These are phyloP conservation scores for Ia io DNA, from an alignment of 2,113 vertebrate genomes.

Conservation along the genomic window DNA sequence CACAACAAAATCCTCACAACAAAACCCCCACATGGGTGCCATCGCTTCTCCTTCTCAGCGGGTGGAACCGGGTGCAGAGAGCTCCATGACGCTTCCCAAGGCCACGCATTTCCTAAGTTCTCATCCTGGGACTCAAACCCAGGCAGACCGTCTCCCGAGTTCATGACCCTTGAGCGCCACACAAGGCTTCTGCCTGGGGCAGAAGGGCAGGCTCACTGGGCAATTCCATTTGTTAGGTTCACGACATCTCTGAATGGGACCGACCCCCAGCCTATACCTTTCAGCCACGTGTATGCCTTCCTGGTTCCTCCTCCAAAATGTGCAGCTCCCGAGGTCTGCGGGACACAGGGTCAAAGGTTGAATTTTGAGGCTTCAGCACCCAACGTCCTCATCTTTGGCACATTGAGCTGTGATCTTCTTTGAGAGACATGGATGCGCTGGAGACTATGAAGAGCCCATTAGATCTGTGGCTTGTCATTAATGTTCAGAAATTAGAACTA, in stretches of 20 bases:
- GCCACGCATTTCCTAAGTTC: not conserved
- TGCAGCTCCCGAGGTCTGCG: not conserved
- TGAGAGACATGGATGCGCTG: not conserved
- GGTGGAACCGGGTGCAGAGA: not conserved
- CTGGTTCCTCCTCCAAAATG: not conserved
- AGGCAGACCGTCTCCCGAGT: not conserved
- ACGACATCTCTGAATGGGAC: not conserved
- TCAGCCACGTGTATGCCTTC: not conserved
- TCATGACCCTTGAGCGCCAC: not conserved
- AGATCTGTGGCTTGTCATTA: not conserved
- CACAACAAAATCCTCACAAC: not conserved
- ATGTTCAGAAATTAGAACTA: not conserved
- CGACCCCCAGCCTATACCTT: not conserved
- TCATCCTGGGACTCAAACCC: not conserved
- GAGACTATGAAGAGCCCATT: not conserved
- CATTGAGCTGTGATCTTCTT: not conserved
- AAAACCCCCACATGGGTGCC: not conserved
- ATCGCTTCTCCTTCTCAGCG: not conserved
- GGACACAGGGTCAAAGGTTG: not conserved
- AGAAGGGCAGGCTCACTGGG: not conserved
- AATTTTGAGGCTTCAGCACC: not conserved
- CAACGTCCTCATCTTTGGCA: not conserved
- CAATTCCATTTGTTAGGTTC: not conserved
- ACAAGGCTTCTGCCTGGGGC: not conserved
- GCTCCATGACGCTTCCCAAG: not conserved